Conservation (phyloP, 2,113 vertebrate species). For the Serinus canaria region DNA sequence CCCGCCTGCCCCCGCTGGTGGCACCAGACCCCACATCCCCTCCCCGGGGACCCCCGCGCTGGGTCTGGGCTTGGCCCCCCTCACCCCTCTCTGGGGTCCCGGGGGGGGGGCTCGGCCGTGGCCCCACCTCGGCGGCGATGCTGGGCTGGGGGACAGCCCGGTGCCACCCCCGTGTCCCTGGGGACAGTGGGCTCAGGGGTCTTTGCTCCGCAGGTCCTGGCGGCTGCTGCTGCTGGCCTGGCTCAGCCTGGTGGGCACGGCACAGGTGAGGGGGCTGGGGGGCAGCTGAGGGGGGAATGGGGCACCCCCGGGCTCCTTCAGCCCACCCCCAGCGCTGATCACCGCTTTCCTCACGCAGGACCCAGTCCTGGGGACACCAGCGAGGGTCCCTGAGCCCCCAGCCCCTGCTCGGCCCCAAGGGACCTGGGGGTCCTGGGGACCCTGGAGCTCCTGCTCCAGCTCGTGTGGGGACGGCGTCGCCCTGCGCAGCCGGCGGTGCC, state of each 20-base stretch:
- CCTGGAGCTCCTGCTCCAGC: slow-evolving; percentile 77
- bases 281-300: not conserved
- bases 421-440: slow-evolving; percentile 66
- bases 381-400: not conserved
- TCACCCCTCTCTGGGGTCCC: not conserved
- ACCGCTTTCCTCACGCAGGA: not conserved
- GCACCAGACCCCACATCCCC: not conserved
- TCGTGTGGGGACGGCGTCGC: slow-evolving; percentile 69
- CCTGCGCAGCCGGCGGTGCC: slow-evolving; percentile 64
- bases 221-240: slow-evolving; percentile 44
- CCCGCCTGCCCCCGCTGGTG: too few relatives aligned
- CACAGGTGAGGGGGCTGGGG: slow-evolving; percentile 11
- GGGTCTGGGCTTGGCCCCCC: not conserved
- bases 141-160: not conserved
- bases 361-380: not conserved
- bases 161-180: not conserved
- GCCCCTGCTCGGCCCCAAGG: not conserved
- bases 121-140: too few relatives aligned
- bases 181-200: not conserved
- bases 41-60: not conserved
- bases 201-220: not conserved
- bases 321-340: fast-evolving
- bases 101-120: not conserved
- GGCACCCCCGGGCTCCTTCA: not conserved
- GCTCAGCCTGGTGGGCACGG: not conserved